phyloP scores from a whole-genome alignment of 1,140 invertebrate species.

The Dendrolimus punctatus region DNA sequence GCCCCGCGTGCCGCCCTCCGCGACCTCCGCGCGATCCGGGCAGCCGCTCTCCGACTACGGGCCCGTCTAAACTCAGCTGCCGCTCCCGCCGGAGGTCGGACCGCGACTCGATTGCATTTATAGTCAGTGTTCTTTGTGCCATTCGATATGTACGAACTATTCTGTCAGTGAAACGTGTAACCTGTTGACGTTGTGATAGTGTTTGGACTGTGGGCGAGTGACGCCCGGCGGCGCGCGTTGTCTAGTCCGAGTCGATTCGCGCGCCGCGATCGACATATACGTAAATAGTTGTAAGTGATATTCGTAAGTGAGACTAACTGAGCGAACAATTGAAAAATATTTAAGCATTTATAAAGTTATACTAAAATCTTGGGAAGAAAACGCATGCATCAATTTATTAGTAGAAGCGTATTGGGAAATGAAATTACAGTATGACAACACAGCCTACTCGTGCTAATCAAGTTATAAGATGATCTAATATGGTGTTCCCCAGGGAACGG shows the following conservation, averaged over 20 bases:
- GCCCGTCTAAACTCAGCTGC: slow-evolving; percentile 29
- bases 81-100: not conserved
- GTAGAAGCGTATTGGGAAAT: too few relatives aligned
- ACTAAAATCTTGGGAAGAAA: too few relatives aligned
- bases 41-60: slow-evolving; percentile 61
- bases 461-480: too few relatives aligned
- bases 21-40: slow-evolving; percentile 29
- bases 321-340: not conserved
- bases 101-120: not conserved
- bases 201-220: not conserved
- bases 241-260: slow-evolving; percentile 50
- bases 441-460: too few relatives aligned
- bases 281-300: slow-evolving; percentile 37
- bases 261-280: slow-evolving; percentile 40
- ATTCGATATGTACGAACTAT: slow-evolving; percentile 2
- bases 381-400: too few relatives aligned
- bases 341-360: too few relatives aligned
- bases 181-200: too few relatives aligned
- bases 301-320: not conserved
- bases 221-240: slow-evolving; percentile 27
- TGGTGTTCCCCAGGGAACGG: too few relatives aligned
- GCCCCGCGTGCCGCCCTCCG: slow-evolving; percentile 36
- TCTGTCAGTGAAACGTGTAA: not conserved
- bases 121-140: slow-evolving; percentile 2
- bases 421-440: too few relatives aligned